These are phyloP conservation scores for Helicoverpa armigera DNA, from an alignment of 1,140 invertebrate species.

Conservation along the genomic window DNA sequence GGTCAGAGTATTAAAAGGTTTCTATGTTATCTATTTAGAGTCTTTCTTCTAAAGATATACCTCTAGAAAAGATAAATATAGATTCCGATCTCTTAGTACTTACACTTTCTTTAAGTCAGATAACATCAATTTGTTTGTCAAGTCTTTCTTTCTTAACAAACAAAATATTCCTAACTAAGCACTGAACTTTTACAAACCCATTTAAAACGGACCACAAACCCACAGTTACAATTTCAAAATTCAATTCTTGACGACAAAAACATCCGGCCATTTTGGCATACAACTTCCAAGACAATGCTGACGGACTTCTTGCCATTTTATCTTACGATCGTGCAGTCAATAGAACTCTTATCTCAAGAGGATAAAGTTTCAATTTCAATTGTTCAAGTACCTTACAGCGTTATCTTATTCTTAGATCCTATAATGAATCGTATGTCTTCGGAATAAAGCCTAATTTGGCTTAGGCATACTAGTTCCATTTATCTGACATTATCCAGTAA, in stretches of 20 bases:
- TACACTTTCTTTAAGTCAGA: neutral
- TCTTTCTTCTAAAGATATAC: no score
- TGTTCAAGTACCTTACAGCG: neutral
- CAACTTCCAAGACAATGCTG: conserved; percentile 33
- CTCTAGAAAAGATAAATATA: no score
- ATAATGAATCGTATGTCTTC: neutral
- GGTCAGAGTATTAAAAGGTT: no score
- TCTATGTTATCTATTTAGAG: no score
- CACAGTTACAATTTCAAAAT: conserved; percentile 36
- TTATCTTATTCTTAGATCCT: neutral
- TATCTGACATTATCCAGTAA: conserved; percentile 24
- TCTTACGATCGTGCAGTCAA: conserved; percentile 1
- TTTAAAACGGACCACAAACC: conserved; percentile 17
- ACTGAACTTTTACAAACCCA: neutral
- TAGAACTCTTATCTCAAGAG: conserved; percentile 32
- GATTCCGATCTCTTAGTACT: no score
- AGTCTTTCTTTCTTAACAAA: neutral
- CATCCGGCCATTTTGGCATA: conserved; percentile 38
- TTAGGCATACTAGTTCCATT: neutral
- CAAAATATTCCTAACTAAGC: conserved; percentile 2
- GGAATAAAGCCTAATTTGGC: conserved; percentile 12
- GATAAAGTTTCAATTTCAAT: conserved; percentile 31
- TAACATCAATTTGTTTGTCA: neutral
- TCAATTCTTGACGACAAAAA: conserved; percentile 41
- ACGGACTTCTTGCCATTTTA: neutral